Conservation (phyloP, 2,888 invertebrate species). For the Tenodera sinensis region DNA sequence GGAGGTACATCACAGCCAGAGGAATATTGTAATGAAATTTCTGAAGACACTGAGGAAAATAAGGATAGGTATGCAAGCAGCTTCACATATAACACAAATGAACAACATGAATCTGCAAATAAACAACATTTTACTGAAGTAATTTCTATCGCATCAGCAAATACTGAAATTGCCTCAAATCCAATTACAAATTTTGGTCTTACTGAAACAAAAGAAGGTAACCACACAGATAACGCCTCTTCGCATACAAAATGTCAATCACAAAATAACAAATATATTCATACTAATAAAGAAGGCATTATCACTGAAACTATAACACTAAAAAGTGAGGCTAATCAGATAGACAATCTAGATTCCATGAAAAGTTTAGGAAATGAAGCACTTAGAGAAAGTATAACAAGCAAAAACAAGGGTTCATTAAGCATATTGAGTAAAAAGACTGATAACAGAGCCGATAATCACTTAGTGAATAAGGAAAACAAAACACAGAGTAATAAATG, state of each 20-base stretch:
- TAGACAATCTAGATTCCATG: no score
- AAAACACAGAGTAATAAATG: no score
- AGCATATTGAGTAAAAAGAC: no score
- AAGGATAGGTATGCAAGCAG: not conserved
- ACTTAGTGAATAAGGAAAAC: no score
- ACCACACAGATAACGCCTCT: not conserved
- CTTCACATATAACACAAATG: no score
- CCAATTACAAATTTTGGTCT: not conserved
- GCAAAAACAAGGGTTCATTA: no score
- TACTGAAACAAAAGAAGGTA: not conserved
- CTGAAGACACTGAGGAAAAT: not conserved
- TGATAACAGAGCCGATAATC: no score
- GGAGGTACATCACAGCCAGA: no score
- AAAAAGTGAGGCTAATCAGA: no score
- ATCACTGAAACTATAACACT: no score
- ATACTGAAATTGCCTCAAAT: not conserved
- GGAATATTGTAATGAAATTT: not conserved
- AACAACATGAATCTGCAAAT: not conserved
- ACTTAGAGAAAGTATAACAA: no score
- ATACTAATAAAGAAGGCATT: not conserved
- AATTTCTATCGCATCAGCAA: not conserved
- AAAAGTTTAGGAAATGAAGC: no score
- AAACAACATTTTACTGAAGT: not conserved
- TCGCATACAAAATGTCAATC: not conserved
- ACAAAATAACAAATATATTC: not conserved